Conservation (phyloP, 92 coral and sea anemone species). For the Paramuricea clavata region DNA sequence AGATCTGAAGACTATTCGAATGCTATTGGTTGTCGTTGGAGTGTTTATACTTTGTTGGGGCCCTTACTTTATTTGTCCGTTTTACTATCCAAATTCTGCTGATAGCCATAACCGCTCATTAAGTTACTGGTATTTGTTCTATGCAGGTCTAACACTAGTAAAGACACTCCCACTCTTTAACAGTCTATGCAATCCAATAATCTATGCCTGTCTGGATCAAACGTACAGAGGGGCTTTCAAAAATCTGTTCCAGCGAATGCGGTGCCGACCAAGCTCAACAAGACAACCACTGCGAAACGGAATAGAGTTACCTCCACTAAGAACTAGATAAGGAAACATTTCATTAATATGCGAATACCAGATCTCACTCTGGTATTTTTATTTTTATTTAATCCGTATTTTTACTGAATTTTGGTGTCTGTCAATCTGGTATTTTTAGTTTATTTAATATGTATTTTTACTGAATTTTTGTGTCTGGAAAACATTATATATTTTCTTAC, state of each 20-base stretch:
- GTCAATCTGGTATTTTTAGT: too few relatives aligned
- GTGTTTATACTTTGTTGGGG: not conserved
- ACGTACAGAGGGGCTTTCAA: not conserved
- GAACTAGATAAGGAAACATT: too few relatives aligned
- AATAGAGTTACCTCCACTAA: too few relatives aligned
- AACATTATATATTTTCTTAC: too few relatives aligned
- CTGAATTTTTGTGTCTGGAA: too few relatives aligned
- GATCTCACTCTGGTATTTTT: too few relatives aligned
- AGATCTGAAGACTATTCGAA: not conserved
- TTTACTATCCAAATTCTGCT: not conserved
- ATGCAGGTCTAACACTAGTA: not conserved
- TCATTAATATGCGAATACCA: too few relatives aligned
- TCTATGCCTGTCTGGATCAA: not conserved
- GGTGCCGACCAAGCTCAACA: not conserved
- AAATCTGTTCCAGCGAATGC: not conserved
- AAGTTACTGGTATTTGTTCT: not conserved
- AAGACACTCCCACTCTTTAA: not conserved
- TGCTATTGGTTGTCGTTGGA: not conserved
- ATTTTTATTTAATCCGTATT: too few relatives aligned
- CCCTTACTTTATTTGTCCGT: not conserved
- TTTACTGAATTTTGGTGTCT: too few relatives aligned
- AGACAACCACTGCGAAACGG: too few relatives aligned
- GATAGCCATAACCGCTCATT: not conserved
- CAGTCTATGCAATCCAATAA: constrained; percentile 3
- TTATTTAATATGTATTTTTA: too few relatives aligned